phyloP scores from a whole-genome alignment of 2,113 vertebrate genomes.

The Leptocoma aspasia region DNA sequence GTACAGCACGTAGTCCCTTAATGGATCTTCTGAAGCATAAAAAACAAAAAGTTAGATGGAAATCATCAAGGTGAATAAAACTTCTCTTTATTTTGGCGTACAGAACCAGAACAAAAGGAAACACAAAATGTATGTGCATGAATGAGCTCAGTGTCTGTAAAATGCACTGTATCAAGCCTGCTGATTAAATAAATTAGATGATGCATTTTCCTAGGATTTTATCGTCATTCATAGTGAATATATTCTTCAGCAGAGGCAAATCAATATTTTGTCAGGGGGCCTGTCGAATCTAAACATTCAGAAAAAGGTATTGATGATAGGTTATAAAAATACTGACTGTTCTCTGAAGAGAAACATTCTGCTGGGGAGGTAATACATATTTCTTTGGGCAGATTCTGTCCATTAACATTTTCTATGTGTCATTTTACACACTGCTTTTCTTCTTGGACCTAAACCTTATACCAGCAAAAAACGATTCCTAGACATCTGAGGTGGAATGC shows the following conservation, averaged over 20 bases:
- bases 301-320: not conserved
- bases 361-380: not conserved
- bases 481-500: not conserved
- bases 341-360: not conserved
- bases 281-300: not conserved
- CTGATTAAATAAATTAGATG: not conserved
- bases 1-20: not conserved
- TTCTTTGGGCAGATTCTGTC: not conserved
- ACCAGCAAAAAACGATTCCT: not conserved
- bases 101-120: not conserved
- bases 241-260: not conserved
- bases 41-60: not conserved
- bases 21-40: not conserved
- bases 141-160: not conserved
- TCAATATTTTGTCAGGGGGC: not conserved
- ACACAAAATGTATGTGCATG: not conserved
- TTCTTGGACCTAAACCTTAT: not conserved
- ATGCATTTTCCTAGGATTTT: not conserved
- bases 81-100: not conserved
- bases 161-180: not conserved
- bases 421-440: not conserved
- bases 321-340: not conserved
- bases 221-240: not conserved
- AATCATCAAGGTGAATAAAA: not conserved
- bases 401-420: not conserved